Base-by-base conservation (phyloP, 1,140 invertebrate species). In the Drosophila burlai region DNA sequence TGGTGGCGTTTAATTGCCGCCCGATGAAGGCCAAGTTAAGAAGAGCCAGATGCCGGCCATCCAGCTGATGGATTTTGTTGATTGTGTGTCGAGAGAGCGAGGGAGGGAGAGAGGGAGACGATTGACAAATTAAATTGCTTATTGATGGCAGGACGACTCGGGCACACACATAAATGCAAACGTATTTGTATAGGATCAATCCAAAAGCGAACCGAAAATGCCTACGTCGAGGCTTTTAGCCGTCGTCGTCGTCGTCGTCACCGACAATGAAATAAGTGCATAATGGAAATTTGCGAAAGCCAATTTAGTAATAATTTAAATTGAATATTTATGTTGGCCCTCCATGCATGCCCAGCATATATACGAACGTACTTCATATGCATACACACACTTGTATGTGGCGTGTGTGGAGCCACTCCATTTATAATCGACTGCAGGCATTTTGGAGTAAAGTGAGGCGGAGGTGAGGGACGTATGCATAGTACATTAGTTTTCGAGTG, bases 71-170 rank as follows among this genome's bases (percentile, higher is more conserved):
- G 78, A 89, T 80, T 89, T 89, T 81, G 77, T 89, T 89, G 84
- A 89, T 84, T 83, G 84, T 84, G 55, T 65, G 58, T 68, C 58
- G 49, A 76, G 31, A 2, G 34, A 38, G 31, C 31, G 31, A 10
- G 31, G 34, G 34, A 36, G 34, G 7, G 15, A 6, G 18, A 15
- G 52, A 15, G 50, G 11, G 59, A 69, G 64, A 62, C 81, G 84
- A 84, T 89, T 89, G 84, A 89, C 85, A 89, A 89, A 89, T 89
- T 84, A 89, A 89, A 89, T 89, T 89, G 84, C 81, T 89, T 89
- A 90, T 89, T 89, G 85, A 89, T 90, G 84, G 89, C 74, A 60
- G 76, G 52, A 36, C 29, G 11, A 49, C 36, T 38, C 43, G 47
- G 21, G 38, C 11, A 10, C 46, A 47, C 8, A 13, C 34, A 58